phyloP scores from a whole-genome alignment of 2,888 invertebrate genomes.

The Apoderus coryli region DNA sequence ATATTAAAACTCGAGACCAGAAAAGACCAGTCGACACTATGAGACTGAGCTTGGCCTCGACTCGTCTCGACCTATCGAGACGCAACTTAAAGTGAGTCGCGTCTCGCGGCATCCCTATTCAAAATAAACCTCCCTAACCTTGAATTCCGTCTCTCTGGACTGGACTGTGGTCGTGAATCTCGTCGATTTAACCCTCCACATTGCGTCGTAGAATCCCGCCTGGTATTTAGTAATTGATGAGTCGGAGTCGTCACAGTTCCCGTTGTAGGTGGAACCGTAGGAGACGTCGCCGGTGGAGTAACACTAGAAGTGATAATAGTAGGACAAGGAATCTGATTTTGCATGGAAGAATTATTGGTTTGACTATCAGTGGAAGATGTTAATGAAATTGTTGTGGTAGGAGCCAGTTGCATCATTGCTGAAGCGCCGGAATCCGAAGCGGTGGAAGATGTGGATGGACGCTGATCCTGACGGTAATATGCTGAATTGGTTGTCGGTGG shows the following conservation, averaged over 20 bases:
- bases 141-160: slow-evolving; percentile 24
- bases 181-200: slow-evolving; percentile 51
- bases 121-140: too few relatives aligned
- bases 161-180: slow-evolving; percentile 39
- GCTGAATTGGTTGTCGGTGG: slow-evolving; percentile 25
- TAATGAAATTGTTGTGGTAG: too few relatives aligned
- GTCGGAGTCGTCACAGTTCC: slow-evolving; percentile 32
- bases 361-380: too few relatives aligned
- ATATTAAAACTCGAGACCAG: too few relatives aligned
- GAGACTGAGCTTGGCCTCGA: too few relatives aligned
- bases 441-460: slow-evolving; percentile 58
- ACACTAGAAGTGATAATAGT: slow-evolving; percentile 74
- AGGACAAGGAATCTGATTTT: slow-evolving; percentile 38
- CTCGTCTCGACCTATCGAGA: too few relatives aligned
- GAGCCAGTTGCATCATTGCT: too few relatives aligned
- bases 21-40: too few relatives aligned
- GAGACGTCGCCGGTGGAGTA: slow-evolving; percentile 69
- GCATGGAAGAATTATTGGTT: too few relatives aligned
- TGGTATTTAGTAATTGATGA: slow-evolving; percentile 37
- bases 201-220: slow-evolving; percentile 76
- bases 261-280: slow-evolving; percentile 41
- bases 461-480: slow-evolving; percentile 46
- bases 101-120: too few relatives aligned
- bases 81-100: too few relatives aligned
- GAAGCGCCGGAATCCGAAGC: slow-evolving; percentile 46